Conservation (phyloP, 2,797 vertebrate species). For the Sorex maritimensis region DNA sequence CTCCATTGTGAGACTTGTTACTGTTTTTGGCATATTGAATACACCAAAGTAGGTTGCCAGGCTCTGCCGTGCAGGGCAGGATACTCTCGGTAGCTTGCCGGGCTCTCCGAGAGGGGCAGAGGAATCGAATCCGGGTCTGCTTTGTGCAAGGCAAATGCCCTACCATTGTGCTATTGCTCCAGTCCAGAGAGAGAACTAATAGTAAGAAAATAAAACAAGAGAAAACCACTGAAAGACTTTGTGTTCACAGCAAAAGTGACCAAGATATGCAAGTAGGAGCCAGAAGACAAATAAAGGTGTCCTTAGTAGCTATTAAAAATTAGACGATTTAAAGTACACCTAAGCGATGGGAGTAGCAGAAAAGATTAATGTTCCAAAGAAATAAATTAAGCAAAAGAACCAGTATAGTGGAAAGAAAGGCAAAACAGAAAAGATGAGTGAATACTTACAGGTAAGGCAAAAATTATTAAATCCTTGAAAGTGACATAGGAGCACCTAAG, state of each 20-base stretch:
- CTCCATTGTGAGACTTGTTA: too few species aligned
- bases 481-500: neutral
- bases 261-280: neutral
- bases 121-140: too few species aligned
- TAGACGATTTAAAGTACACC: slow-evolving; percentile 27
- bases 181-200: slow-evolving; percentile 28
- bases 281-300: slow-evolving; percentile 57
- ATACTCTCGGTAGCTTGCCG: too few species aligned
- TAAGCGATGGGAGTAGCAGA: slow-evolving; percentile 21
- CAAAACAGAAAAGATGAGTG: slow-evolving; percentile 44
- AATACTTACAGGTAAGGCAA: slow-evolving; percentile 53
- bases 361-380: slow-evolving; percentile 51
- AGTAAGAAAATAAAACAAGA: slow-evolving; percentile 20
- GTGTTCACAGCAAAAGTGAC: slow-evolving; percentile 35
- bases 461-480: slow-evolving; percentile 61
- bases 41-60: too few species aligned
- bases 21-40: too few species aligned
- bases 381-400: slow-evolving; percentile 66
- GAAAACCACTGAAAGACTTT: neutral
- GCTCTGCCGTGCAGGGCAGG: too few species aligned
- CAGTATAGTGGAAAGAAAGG: slow-evolving; percentile 67
- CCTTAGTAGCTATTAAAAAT: slow-evolving; percentile 43
- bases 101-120: too few species aligned
- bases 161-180: too few species aligned
- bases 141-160: too few species aligned